Evolutionary conservation across 2,113 vertebrate species (phyloP), one percentile per base, ranked within the genome.

Genomic region (Edolisoma coerulescens): DNA sequence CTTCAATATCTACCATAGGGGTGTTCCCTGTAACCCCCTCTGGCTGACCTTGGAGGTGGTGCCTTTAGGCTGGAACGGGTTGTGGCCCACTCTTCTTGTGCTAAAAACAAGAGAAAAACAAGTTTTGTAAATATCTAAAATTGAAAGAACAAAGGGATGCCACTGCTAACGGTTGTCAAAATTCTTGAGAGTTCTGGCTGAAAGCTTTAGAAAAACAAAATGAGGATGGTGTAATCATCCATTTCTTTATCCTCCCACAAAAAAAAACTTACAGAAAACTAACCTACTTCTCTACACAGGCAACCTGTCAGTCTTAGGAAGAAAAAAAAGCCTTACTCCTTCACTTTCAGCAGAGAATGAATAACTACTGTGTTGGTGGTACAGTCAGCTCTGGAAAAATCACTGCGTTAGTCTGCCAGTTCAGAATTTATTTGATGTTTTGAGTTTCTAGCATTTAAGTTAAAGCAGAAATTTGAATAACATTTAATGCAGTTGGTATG

Each of bases 1-100:
- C 99, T 99, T 99, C 98, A 99, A 99, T 99, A 99, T 99, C 99
- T 99, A 99, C 99, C 99, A 98, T 99, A 99, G 96, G 99, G 99
- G 97, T 99, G 99, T 97, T 99, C 99, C 98, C 99, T 99, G 99
- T 99, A 99, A 97, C 98, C 98, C 97, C 98, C 99, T 99, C 99
- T 98, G 97, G 98, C 98, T 98, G 99, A 98, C 98, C 99, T 99
- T 96, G 98, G 97, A 65, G 98, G 97, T 35, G 99, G 99, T 92
- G 99, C 99, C 98, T 99, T 99, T 97, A 99, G 98, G 96, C 98
- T 98, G 93, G 98, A 98, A 96, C 99, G 98, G 82, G 98, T 96
- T 32, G 98, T 97, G 61, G 97, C 97, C 99, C 99, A 99, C 97
- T 99, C 99, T 98, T 99, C 99, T 98, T 99, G 98, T 97, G 98